Base-by-base conservation (phyloP, 2,113 vertebrate genomes). In the Gopherus evgoodei region DNA sequence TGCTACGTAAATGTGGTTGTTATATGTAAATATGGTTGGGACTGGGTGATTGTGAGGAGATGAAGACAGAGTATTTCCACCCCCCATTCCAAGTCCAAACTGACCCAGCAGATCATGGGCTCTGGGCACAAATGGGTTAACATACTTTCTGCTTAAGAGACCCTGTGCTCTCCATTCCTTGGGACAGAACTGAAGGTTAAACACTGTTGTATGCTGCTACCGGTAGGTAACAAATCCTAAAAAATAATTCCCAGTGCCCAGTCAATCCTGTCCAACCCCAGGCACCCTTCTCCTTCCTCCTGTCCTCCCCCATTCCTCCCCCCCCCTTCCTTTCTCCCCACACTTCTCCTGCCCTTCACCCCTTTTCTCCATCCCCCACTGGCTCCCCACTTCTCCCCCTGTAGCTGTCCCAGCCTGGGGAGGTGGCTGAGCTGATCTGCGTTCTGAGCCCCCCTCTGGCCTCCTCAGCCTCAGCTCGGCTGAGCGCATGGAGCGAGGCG, bases 21-120 rank as follows among this genome's bases (percentile, higher is more conserved):
- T 49, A 49, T 49, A 27, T 4, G 21, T 87, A 90, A 93, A 65
- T 86, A 72, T 31, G 10, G 75, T 62, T 95, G 11, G 89, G 93
- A 97, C 95, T 93, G 93, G 56, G 91, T 6, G 27, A 13, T 13
- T 5, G 27, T 1, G 84, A 94, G 91, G 88, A 93, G 5, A 87
- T 86, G 90, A 78, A 79, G 10, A 53, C 56, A 42, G 86, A 72
- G 0, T 69, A 84, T 86, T 92, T 93, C 96, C 65, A 87, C 69
- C 21, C 83, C 87, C 47, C 16, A 80, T 72, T 90, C 82, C 27
- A 62, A 4, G 31, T 59, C 88, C 62, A 47, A 52, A 52, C 80
- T 50, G 29, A 78, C 87, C 19, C 14, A 89, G 93, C 76, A 24
- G 3, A 86, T 3, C 80, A 8, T 5, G 89, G 76, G 93, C 83